A percentile compares a stretch with the other conserved stretches of the same genome.
These are phyloP conservation scores for Hemicrepidius hirtus DNA, from an alignment of 2,888 invertebrate genomes.

Conservation along the genomic window DNA sequence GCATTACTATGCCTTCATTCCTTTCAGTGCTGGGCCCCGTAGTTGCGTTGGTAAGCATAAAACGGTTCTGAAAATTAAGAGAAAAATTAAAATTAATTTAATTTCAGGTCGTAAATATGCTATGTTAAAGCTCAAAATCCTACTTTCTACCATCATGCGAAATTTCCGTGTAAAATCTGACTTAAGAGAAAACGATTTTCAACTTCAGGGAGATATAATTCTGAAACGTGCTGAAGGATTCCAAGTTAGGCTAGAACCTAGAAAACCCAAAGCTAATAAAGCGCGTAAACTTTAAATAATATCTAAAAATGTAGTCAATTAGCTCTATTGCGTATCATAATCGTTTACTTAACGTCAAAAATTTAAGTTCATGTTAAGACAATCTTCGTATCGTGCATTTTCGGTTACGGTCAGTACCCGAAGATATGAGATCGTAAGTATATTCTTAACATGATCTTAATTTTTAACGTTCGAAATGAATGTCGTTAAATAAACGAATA, in stretches of 20 bases:
- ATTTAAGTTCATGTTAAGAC: too few species aligned
- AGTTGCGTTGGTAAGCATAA: constrained; percentile 81
- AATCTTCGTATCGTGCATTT: too few species aligned
- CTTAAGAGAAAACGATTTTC: constrained; percentile 80
- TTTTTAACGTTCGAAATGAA: too few species aligned
- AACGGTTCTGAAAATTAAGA: background rate
- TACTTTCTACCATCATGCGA: constrained; percentile 82
- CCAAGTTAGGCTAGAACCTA: constrained; percentile 81
- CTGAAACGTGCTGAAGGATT: constrained; percentile 85
- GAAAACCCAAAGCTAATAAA: constrained; percentile 63
- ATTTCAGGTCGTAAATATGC: constrained; percentile 83
- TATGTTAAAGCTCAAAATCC: constrained; percentile 84
- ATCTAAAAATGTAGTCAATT: too few species aligned
- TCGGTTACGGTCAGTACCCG: too few species aligned
- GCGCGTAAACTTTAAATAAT: background rate
- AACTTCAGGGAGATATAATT: constrained; percentile 83
- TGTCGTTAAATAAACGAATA: too few species aligned
- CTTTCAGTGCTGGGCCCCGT: constrained; percentile 87
- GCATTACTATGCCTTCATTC: constrained; percentile 87
- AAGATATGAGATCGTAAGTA: too few species aligned
- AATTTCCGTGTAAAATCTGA: constrained; percentile 80
- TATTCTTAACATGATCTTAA: too few species aligned
- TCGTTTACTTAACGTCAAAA: too few species aligned
- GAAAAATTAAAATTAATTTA: background rate
- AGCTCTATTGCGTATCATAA: too few species aligned